Evolutionary conservation across 2,888 invertebrate species (phyloP).

Genomic region (Parnassius mnemosyne): DNA sequence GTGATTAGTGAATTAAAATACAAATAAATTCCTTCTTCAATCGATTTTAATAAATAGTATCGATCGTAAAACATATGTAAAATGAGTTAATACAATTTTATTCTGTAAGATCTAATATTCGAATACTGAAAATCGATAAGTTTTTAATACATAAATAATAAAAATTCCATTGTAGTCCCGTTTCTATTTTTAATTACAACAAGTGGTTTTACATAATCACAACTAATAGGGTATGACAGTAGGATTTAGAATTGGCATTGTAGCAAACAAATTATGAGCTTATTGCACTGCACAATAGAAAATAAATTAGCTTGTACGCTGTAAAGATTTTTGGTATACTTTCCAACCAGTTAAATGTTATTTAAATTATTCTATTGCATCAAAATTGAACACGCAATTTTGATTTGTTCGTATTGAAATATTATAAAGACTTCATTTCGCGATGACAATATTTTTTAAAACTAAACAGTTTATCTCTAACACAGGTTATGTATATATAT

Average conservation of each 20-base stretch:
- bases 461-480: no score
- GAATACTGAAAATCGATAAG: slow-evolving; percentile 21
- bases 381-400: slow-evolving; percentile 2
- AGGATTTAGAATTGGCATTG: background rate
- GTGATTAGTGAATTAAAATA: slow-evolving; percentile 1
- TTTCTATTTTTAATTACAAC: background rate
- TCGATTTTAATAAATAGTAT: slow-evolving; percentile 25
- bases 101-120: slow-evolving; percentile 10
- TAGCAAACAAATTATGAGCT: slow-evolving; percentile 11
- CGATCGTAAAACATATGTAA: slow-evolving; percentile 15
- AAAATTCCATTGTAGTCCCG: slow-evolving; percentile 16
- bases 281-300: slow-evolving; percentile 1
- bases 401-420: background rate
- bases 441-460: no score
- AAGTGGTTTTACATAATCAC: slow-evolving; percentile 9
- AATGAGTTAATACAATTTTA: slow-evolving; percentile 14
- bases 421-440: no score
- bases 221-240: slow-evolving; percentile 14
- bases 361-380: background rate
- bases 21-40: slow-evolving; percentile 9
- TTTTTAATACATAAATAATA: slow-evolving; percentile 14
- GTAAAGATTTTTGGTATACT: slow-evolving; percentile 4
- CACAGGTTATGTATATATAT: no score
- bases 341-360: background rate
- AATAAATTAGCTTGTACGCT: background rate